These are phyloP conservation scores for Eremobia ochroleuca DNA, from an alignment of 2,888 invertebrate genomes.

Conservation along the genomic window DNA sequence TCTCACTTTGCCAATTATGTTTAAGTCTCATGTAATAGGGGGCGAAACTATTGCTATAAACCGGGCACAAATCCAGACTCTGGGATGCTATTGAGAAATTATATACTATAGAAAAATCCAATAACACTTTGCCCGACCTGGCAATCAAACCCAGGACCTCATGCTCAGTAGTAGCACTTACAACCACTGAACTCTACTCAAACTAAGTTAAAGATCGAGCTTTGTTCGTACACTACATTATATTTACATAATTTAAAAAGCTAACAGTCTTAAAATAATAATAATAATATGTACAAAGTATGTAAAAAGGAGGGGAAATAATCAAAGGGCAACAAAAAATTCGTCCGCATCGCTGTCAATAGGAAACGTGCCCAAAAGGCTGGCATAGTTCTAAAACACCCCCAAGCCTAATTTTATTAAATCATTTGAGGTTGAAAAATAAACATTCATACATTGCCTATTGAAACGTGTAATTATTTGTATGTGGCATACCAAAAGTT, in stretches of 20 bases:
- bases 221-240: too few species aligned
- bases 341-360: too few species aligned
- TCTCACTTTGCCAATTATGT: not conserved
- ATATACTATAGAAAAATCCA: not conserved
- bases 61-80: not conserved
- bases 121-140: not conserved
- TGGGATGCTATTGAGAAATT: not conserved
- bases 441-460: conserved; percentile 27
- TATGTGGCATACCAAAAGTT: conserved; percentile 27
- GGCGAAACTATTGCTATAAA: not conserved
- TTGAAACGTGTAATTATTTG: conserved; percentile 44
- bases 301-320: too few species aligned
- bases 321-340: too few species aligned
- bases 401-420: conserved; percentile 8
- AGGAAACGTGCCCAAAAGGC: too few species aligned
- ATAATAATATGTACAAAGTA: too few species aligned
- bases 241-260: too few species aligned
- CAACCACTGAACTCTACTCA: not conserved
- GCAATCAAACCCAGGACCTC: not conserved
- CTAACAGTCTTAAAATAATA: too few species aligned
- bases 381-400: not conserved
- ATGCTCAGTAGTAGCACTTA: too few species aligned
- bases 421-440: conserved; percentile 20
- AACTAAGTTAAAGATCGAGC: not conserved
- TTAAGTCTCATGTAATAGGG: not conserved